phyloP scores from a whole-genome alignment of 2,113 vertebrate species.

The Pseudorhombus dupliciocellatus region DNA sequence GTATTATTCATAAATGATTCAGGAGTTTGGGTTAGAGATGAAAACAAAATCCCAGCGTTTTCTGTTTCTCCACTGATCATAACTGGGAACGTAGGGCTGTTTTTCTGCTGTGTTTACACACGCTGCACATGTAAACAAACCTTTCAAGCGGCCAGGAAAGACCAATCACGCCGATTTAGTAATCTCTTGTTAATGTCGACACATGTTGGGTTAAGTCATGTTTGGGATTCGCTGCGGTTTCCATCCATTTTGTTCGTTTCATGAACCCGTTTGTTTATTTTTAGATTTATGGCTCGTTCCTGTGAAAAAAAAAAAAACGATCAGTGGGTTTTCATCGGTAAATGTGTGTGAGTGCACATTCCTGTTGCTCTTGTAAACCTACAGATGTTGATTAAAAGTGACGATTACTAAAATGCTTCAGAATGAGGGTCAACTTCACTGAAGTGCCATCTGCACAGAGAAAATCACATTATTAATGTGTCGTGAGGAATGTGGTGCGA shows the following conservation, averaged over 20 bases:
- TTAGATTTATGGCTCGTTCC: conserved; percentile 1
- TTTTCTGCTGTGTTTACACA: conserved; percentile 57
- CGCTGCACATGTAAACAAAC: conserved; percentile 49
- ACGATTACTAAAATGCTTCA: no score
- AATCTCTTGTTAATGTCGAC: conserved; percentile 28
- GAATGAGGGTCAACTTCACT: no score
- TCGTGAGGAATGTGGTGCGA: no score
- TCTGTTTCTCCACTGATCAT: conserved; percentile 53
- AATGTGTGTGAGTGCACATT: neutral
- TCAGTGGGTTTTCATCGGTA: neutral
- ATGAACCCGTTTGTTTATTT: neutral
- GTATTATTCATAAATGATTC: conserved; percentile 69
- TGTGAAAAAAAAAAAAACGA: conserved; percentile 23
- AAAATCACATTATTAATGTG: no score
- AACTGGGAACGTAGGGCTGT: conserved; percentile 52
- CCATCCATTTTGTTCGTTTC: no score
- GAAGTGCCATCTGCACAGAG: no score
- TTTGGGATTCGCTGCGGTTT: neutral
- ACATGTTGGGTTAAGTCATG: neutral
- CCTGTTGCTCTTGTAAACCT: no score
- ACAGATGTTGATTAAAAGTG: no score
- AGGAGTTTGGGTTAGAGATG: conserved; percentile 53
- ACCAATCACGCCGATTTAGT: conserved; percentile 44
- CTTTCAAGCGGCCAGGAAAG: conserved; percentile 21
- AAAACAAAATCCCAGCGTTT: conserved; percentile 54